phyloP scores from a whole-genome alignment of 2,113 vertebrate species.

The Aptenodytes patagonicus region DNA sequence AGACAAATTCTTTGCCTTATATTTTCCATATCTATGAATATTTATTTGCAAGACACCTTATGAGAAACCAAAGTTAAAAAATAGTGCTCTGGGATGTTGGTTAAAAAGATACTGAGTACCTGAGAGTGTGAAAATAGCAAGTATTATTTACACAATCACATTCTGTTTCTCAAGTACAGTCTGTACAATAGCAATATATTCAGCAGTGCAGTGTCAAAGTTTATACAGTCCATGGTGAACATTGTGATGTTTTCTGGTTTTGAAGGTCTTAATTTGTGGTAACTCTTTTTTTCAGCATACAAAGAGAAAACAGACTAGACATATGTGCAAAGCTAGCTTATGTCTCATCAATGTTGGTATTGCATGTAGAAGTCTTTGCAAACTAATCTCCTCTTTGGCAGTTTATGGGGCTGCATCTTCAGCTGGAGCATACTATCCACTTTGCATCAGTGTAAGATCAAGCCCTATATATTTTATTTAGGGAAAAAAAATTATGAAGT shows the following conservation, averaged over 20 bases:
- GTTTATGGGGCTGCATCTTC: neutral
- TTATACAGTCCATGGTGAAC: neutral
- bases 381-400: neutral
- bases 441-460: neutral
- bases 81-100: neutral
- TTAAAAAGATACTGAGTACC: neutral
- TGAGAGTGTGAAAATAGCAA: neutral
- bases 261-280: neutral
- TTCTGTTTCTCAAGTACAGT: neutral
- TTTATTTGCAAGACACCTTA: neutral
- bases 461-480: constrained; percentile 30
- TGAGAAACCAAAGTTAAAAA: neutral
- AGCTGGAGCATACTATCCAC: neutral
- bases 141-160: neutral
- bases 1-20: neutral
- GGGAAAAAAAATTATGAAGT: neutral
- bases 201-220: neutral
- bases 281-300: neutral
- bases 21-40: neutral
- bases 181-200: neutral
- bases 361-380: neutral
- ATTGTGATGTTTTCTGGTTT: neutral
- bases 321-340: neutral
- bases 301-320: neutral
- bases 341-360: neutral